Conservation (phyloP, 1,140 invertebrate species). For the Leptoteleia sp. region DNA sequence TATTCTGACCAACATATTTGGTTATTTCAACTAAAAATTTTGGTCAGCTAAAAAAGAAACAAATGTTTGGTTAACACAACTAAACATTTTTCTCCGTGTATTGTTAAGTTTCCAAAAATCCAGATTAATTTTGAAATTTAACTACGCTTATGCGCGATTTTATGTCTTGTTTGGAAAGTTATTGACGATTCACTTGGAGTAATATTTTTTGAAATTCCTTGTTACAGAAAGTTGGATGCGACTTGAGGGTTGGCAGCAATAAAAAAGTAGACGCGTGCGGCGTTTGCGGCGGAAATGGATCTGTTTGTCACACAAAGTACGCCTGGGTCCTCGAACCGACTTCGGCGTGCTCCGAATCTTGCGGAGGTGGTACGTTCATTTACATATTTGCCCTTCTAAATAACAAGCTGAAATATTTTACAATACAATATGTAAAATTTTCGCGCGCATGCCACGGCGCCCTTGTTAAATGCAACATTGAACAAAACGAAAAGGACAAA, state of each 20-base stretch:
- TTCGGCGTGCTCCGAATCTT: constrained; percentile 92
- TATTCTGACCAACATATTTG: no score
- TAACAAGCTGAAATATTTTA: constrained; percentile 43
- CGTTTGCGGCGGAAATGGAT: constrained; percentile 94
- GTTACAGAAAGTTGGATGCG: constrained; percentile 93
- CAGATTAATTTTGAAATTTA: constrained; percentile 1
- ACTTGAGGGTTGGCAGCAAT: constrained; percentile 91
- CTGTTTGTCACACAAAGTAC: constrained; percentile 89
- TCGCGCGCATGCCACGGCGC: constrained; percentile 1
- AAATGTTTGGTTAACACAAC: no score
- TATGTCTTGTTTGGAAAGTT: constrained; percentile 16
- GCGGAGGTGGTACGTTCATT: constrained; percentile 91
- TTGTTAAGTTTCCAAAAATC: no score
- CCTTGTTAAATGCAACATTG: not conserved
- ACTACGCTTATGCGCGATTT: constrained; percentile 4
- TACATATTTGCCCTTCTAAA: constrained; percentile 54
- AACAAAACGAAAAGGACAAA: no score
- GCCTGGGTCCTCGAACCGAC: constrained; percentile 91
- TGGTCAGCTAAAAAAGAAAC: no score
- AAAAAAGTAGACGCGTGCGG: constrained; percentile 93
- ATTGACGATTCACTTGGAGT: constrained; percentile 22
- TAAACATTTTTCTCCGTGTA: no score
- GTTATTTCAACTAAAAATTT: no score
- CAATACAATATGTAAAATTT: constrained; percentile 32
- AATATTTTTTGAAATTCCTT: constrained; percentile 66